Conservation (phyloP, 53 echinoderm and acorn worm species). For the Glandiceps talaboti region DNA sequence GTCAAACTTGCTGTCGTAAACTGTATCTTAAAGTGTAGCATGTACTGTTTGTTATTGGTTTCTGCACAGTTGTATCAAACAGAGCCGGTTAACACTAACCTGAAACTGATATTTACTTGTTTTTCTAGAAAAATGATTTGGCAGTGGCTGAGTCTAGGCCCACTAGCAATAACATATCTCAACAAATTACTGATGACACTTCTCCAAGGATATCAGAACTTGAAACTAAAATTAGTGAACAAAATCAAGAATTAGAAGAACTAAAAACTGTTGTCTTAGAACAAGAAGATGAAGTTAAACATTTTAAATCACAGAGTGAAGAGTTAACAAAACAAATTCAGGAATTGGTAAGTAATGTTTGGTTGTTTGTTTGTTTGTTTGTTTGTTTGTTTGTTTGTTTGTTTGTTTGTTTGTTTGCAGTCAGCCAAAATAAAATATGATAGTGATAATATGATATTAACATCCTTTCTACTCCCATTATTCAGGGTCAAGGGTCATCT, state of each 20-base stretch:
- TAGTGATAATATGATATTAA: no score
- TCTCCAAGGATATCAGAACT: slow-evolving; percentile 15
- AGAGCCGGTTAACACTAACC: no score
- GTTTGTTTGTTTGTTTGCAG: no score
- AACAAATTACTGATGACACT: background rate
- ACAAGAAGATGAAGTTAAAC: slow-evolving; percentile 31
- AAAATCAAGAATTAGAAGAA: slow-evolving; percentile 34
- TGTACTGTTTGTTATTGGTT: no score
- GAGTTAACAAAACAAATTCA: slow-evolving; percentile 28
- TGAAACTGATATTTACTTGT: no score
- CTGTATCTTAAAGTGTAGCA: no score
- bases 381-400: no score
- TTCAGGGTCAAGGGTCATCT: background rate
- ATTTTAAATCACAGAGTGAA: slow-evolving; percentile 26
- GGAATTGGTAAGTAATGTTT: slow-evolving; percentile 3
- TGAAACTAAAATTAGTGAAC: slow-evolving; percentile 29
- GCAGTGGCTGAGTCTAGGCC: slow-evolving; percentile 70
- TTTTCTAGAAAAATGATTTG: slow-evolving; percentile 58
- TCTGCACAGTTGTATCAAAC: no score
- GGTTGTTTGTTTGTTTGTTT: no score
- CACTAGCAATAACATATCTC: background rate
- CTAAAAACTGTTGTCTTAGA: slow-evolving; percentile 39
- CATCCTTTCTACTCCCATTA: no score
- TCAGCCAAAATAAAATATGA: no score
- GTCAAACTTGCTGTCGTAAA: no score